These are phyloP conservation scores for human DNA, from an alignment of 2,113 vertebrate species.

Conservation along the genomic window GRCh38 chr1:158258501-158259000, in stretches of 20 bases:
- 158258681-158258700: background rate
- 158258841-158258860: background rate
- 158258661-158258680: background rate
- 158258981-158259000: background rate
- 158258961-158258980: background rate
- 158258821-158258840: background rate
- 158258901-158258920: background rate
- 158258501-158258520: background rate
- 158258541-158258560: background rate
- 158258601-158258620: background rate
- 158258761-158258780: no score
- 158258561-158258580: background rate
- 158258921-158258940: background rate
- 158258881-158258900: rapidly evolving
- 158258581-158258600: background rate
- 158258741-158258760: background rate
- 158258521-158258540: background rate
- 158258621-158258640: background rate
- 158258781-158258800: background rate
- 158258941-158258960: background rate
- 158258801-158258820: background rate
- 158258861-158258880: background rate
- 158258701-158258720: background rate
- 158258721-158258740: background rate
- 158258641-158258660: background rate